These are phyloP conservation scores for Hybognathus amarus DNA, from an alignment of 2,797 vertebrate genomes.

Conservation along the genomic window DNA sequence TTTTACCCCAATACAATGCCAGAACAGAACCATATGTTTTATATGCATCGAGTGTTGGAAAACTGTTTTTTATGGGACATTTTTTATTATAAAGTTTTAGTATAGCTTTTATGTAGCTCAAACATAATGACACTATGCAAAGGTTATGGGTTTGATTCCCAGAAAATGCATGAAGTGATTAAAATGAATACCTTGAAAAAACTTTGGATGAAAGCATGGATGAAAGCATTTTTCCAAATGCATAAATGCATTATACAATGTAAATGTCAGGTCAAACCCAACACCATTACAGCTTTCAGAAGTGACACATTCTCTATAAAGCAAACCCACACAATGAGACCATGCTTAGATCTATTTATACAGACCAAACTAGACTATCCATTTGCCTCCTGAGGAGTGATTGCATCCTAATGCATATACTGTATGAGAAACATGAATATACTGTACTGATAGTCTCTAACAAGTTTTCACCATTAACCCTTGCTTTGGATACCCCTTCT, in stretches of 20 bases:
- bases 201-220: not conserved
- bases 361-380: not conserved
- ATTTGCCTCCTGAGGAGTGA: not conserved
- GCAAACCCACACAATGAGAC: not conserved
- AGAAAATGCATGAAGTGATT: not conserved
- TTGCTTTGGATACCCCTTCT: too few relatives aligned
- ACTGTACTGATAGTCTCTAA: not conserved
- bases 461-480: not conserved
- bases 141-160: not conserved
- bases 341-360: constrained; percentile 15
- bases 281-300: constrained; percentile 6
- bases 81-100: not conserved
- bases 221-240: not conserved
- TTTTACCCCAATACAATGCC: not conserved
- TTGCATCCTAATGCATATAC: not conserved
- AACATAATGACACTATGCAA: not conserved
- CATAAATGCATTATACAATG: constrained; percentile 16
- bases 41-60: not conserved
- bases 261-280: constrained; percentile 14
- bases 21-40: not conserved
- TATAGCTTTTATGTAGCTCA: not conserved
- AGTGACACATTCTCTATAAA: constrained; percentile 4
- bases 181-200: constrained; percentile 6
- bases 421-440: not conserved
- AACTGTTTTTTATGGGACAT: not conserved